Base-by-base conservation (phyloP, 2,888 invertebrate genomes). In the Choristoneura rosaceana region DNA sequence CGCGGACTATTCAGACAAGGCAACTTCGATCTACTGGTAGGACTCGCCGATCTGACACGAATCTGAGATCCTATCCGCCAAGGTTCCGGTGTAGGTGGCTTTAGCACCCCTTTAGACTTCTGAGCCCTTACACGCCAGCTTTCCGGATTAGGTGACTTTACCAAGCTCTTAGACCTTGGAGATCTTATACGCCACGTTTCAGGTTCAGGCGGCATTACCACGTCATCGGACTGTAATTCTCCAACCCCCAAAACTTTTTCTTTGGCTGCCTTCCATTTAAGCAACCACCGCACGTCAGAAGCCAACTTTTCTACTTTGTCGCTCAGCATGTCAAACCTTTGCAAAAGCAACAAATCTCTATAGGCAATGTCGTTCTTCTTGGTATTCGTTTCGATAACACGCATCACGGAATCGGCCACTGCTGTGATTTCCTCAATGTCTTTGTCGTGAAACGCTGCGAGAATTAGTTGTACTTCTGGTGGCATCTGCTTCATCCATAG, bases 321-420 rank as follows among this genome's bases (percentile, higher is more conserved):
- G 55, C 55, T 55, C 25, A 55, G 25, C 55, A 55, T 55, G 55
- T 55, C 55, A 12, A 55, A 12, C 17, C 55, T 14, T 25, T 55
- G 25, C 55, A 55, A 12, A 10, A 55, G 55, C 25, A 55, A 25
- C 55, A 55, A 12, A 17, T 55, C 55, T 55, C 55, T 55, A 25
- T 55, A 55, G 25, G n/a, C 25, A 0, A 55, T 12, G 12, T 55
- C 55, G 5, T 55, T 55, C 55, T 55, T 55, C 4, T 55, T 55
- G 9, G 12, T 12, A 25, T 55, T 17, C 25, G 25, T 55, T 12
- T 55, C 25, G 25, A 55, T 4, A 25, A 55, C 55, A 3, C 12
- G 25, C 55, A 55, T 55, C 12, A 55, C 55, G 3, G 55, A 10
- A 4, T 55, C 55, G 4, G 55, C 55, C 10, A 55, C 55, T 4